Evolutionary conservation across 2,888 invertebrate species (phyloP).

Genomic region (Cartodere bifasciata): DNA sequence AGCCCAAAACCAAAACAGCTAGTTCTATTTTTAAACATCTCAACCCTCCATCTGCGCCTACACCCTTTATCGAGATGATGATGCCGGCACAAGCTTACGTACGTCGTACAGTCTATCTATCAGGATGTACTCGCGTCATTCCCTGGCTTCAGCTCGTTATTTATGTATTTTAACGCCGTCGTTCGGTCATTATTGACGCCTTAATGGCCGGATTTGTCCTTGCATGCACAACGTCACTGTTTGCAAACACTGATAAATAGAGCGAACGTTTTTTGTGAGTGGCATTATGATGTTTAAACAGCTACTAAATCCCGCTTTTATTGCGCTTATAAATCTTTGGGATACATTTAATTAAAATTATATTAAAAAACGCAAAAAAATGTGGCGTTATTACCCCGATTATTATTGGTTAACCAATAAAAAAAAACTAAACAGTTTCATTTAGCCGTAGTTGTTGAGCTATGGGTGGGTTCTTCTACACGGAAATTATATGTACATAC

Average conservation of each 20-base stretch:
- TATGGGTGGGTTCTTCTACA: too few species aligned
- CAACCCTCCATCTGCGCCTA: too few species aligned
- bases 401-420: too few species aligned
- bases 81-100: too few species aligned
- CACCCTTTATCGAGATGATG: too few species aligned
- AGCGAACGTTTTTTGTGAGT: conserved; percentile 23
- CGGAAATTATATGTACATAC: too few species aligned
- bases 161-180: conserved; percentile 37
- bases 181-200: conserved; percentile 36
- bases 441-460: too few species aligned
- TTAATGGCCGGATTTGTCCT: conserved; percentile 37
- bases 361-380: too few species aligned
- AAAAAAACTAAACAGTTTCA: too few species aligned
- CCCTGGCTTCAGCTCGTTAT: conserved; percentile 29
- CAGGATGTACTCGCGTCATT: conserved; percentile 26
- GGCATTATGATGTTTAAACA: conserved; percentile 28
- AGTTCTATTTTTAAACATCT: too few species aligned
- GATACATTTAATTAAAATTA: conserved; percentile 20
- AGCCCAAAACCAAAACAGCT: too few species aligned
- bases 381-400: too few species aligned
- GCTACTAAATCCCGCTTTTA: conserved; percentile 24
- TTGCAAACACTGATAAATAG: conserved; percentile 37
- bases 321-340: conserved; percentile 19
- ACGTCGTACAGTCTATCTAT: conserved; percentile 30
- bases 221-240: conserved; percentile 33